Evolutionary conservation across 2,888 invertebrate genomes (phyloP).

Genomic region (Sepioteuthis lessoniana): DNA sequence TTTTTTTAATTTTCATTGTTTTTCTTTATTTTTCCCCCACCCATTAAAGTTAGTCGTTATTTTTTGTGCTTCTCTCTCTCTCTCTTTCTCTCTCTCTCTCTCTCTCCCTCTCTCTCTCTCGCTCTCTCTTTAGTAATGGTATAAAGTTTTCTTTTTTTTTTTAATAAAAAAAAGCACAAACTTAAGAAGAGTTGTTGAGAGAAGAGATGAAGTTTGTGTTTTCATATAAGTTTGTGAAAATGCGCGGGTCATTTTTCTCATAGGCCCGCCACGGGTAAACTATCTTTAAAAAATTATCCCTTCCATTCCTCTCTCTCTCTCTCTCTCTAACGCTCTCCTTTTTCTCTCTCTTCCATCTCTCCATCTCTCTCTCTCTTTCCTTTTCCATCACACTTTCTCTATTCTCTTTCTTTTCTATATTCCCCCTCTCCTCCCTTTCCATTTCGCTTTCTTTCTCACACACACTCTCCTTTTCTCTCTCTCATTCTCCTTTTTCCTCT

Average conservation of each 20-base stretch:
- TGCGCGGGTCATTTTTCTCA: not conserved
- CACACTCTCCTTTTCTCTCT: too few relatives aligned
- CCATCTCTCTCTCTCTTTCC: not conserved
- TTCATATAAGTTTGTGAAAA: not conserved
- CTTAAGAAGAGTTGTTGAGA: not conserved
- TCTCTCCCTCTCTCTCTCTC: not conserved
- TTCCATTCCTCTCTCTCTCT: not conserved
- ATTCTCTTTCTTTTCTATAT: too few relatives aligned
- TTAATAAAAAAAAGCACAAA: not conserved
- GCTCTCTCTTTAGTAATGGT: not conserved
- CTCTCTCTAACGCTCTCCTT: not conserved
- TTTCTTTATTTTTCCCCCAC: too few relatives aligned
- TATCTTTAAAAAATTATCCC: not conserved
- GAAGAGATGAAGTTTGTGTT: not conserved
- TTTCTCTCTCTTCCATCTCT: too few relatives aligned
- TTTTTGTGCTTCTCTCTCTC: too few relatives aligned
- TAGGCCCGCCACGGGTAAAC: not conserved
- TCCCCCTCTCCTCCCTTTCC: too few relatives aligned
- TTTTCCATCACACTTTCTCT: too few relatives aligned
- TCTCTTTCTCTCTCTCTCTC: too few relatives aligned
- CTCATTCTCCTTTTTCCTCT: not conserved
- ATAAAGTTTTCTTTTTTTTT: too few relatives aligned
- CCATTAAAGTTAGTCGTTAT: too few relatives aligned
- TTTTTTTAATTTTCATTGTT: too few relatives aligned
- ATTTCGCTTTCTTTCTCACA: not conserved